Evolutionary conservation across 2,797 vertebrate genomes (phyloP), one percentile per base, ranked within the genome.

Genomic region (Enteromius fasciolatus): DNA sequence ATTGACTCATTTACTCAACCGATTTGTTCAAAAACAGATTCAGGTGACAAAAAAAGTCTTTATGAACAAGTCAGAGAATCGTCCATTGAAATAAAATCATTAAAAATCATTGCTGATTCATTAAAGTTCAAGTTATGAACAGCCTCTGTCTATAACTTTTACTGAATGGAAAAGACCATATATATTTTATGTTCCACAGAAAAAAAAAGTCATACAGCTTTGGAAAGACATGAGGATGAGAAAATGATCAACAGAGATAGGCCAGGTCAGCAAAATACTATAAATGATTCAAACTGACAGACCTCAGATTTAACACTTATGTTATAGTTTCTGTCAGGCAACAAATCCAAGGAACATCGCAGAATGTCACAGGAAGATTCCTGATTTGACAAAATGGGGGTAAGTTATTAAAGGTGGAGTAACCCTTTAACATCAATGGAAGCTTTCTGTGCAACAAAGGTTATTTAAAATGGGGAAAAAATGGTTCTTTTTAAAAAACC

Each of bases 351-450:
- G n/a, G n/a, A 57, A 23, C n/a, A 57, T 57, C n/a, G 23, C 54
- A 57, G 20, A 57, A 23, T 57, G n/a, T n/a, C n/a, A n/a, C n/a
- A 57, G 54, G 54, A 57, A 57, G n/a, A 57, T 57, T 57, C 54
- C 8, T 23, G 4, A 33, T 33, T 33, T 33, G 31, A 33, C 31
- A 3, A 33, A 33, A 33, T 33, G 31, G 31, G 31, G 31, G 31
- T 33, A 33, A 25, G 5, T 5, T 14, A 11, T 28, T 28, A 11
- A 33, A 33, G 36, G 36, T 39, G 36, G 6, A 39, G 36, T 39
- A 39, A 39, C 36, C 5, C 57, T 57, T 14, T n/a, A 25, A 25
- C n/a, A 59, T 4, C 11, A 23, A 59, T 59, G 54, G 54, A 25
- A 25, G 23, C 11, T 61, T 61, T 28, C 57, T 61, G 15, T 28